Evolutionary conservation across 2,797 vertebrate genomes (phyloP).

Genomic region (Pseudochirops cupreus): DNA sequence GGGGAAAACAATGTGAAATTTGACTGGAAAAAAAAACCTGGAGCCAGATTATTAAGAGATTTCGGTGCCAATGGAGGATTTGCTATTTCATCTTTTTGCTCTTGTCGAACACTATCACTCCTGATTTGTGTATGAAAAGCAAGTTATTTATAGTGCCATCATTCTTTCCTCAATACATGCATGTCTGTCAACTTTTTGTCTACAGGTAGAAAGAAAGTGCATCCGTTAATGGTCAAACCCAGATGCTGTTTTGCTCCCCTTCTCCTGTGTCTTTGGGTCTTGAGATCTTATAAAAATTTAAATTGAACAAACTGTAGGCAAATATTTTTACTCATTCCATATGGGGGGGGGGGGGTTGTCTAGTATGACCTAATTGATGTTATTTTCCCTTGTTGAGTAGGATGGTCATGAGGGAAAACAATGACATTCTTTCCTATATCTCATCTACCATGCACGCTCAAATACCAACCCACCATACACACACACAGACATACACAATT

Average conservation of each 20-base stretch:
- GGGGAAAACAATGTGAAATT: not conserved
- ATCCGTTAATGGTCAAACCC: not conserved
- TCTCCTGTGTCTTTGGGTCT: not conserved
- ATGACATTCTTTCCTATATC: not conserved
- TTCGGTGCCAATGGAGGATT: not conserved
- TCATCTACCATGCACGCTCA: not conserved
- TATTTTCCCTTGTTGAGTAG: not conserved
- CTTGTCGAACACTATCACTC: not conserved
- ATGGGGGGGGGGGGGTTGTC: not conserved
- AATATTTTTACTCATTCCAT: not conserved
- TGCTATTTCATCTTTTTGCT: not conserved
- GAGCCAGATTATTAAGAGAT: not conserved
- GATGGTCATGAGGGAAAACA: not conserved
- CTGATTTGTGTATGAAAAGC: not conserved
- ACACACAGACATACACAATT: not conserved
- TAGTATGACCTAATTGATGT: not conserved
- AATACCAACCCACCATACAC: accelerated
- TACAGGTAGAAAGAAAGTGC: not conserved
- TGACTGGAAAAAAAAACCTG: not conserved
- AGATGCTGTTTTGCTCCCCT: not conserved
- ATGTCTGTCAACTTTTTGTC: not conserved
- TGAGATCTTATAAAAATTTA: not conserved
- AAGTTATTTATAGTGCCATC: not conserved
- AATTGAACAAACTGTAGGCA: not conserved
- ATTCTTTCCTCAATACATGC: not conserved